Conservation (phyloP, 2,113 vertebrate genomes). For the Cricetomys ansorgei region DNA sequence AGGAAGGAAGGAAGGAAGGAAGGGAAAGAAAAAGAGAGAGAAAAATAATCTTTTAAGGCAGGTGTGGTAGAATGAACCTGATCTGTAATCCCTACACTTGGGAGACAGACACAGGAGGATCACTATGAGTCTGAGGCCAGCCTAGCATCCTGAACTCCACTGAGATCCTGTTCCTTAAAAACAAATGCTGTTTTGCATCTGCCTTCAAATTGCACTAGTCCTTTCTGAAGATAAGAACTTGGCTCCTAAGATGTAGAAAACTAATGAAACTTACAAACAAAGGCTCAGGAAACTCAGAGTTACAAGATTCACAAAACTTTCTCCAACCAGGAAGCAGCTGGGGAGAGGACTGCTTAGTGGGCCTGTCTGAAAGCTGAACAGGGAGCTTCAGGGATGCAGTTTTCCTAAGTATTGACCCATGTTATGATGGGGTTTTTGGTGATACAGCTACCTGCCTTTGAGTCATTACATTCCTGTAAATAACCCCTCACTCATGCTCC, state of each 20-base stretch:
- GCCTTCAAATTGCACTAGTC: background rate
- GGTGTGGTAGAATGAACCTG: background rate
- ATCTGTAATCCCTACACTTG: no score
- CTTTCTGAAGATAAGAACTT: background rate
- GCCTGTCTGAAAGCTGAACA: background rate
- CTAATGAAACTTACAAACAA: background rate
- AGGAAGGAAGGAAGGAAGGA: no score
- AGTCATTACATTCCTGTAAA: background rate
- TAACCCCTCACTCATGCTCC: background rate
- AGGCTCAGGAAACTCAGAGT: background rate
- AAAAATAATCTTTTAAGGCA: constrained; percentile 18
- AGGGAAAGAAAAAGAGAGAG: no score
- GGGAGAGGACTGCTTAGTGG: background rate
- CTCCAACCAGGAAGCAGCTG: background rate
- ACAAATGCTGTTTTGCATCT: background rate
- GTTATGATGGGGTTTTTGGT: background rate
- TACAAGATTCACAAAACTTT: background rate
- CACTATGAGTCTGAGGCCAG: background rate
- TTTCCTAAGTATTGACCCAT: background rate
- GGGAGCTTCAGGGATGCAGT: background rate
- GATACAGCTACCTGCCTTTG: background rate
- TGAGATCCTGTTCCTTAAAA: background rate
- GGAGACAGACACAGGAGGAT: background rate
- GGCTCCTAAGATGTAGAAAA: background rate
- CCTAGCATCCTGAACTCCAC: background rate